phyloP scores from a whole-genome alignment of 2,113 vertebrate genomes.

The Eidolon helvum region DNA sequence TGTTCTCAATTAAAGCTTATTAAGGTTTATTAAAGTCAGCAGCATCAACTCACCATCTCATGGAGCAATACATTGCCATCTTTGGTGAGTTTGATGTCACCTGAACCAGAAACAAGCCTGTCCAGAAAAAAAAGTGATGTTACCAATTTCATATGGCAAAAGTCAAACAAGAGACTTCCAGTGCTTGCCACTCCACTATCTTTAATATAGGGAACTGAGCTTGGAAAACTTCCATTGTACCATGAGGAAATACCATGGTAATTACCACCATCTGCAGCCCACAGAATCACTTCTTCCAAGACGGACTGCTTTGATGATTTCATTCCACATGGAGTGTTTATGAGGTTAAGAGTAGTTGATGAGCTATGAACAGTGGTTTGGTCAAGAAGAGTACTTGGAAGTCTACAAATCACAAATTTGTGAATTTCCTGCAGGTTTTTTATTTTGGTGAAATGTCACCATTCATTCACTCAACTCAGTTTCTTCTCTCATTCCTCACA shows the following conservation, averaged over 20 bases:
- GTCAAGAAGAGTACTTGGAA: neutral
- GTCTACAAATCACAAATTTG: neutral
- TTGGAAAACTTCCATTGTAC: neutral
- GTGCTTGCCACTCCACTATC: neutral
- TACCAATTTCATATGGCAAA: constrained; percentile 10
- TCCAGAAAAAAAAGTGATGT: constrained; percentile 52
- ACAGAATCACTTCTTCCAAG: constrained; percentile 9
- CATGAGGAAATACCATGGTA: neutral
- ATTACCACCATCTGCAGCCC: neutral
- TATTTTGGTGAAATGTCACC: constrained; percentile 2
- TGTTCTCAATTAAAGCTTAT: neutral
- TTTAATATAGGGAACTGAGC: neutral
- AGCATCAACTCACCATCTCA: constrained; percentile 92
- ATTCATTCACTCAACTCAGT: constrained; percentile 11
- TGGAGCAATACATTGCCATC: constrained; percentile 96
- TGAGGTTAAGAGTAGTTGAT: neutral
- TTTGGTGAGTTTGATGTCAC: constrained; percentile 98
- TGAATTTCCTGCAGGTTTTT: constrained; percentile 11
- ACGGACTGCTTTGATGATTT: neutral
- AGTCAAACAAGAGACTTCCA: neutral
- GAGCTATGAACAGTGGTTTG: neutral
- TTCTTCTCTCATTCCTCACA: neutral
- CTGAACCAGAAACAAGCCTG: constrained; percentile 96
- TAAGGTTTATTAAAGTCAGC: neutral
- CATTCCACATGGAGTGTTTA: neutral